Evolutionary conservation across 2,113 vertebrate species (phyloP).

Genomic region (Ptilonorhynchus violaceus): DNA sequence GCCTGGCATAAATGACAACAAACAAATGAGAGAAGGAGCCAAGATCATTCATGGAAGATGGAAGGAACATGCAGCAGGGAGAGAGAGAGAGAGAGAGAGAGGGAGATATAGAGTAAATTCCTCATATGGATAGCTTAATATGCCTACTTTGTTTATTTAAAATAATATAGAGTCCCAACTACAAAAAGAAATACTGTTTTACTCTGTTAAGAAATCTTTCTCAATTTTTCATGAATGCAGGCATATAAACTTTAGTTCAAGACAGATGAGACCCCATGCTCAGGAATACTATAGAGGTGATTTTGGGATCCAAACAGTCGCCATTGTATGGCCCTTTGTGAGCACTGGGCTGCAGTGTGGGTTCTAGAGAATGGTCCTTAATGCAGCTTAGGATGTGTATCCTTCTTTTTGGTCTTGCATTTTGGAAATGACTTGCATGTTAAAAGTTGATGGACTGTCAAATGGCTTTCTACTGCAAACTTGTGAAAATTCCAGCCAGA

Average conservation of each 20-base stretch:
- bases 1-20: not conserved
- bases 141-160: not conserved
- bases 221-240: not conserved
- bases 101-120: not conserved
- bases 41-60: not conserved
- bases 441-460: not conserved
- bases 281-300: not conserved
- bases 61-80: not conserved
- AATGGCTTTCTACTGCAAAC: not conserved
- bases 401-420: not conserved
- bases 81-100: not conserved
- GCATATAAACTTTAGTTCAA: not conserved
- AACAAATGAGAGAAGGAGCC: not conserved
- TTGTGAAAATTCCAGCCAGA: not conserved
- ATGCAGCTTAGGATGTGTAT: not conserved
- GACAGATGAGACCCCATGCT: fast-evolving
- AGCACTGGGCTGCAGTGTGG: not conserved
- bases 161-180: not conserved
- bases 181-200: not conserved
- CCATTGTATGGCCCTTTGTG: not conserved
- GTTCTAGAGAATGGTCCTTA: not conserved
- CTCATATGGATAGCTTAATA: not conserved
- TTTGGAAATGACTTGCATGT: not conserved
- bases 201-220: not conserved
- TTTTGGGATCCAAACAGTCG: not conserved